Conservation (phyloP, 1,140 invertebrate species). For the Chironomus striatipennis region DNA sequence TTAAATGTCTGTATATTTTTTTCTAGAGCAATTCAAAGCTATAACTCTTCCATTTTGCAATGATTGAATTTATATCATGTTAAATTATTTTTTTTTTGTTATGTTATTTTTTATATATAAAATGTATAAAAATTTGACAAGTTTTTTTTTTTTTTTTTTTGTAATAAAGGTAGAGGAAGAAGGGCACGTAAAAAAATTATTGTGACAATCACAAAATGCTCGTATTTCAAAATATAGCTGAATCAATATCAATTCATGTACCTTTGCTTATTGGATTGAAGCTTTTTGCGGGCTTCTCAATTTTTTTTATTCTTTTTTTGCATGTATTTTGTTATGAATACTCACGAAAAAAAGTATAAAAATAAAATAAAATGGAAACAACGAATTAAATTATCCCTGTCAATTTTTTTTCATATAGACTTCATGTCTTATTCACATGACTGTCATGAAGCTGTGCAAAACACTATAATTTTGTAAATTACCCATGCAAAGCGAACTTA, state of each 20-base stretch:
- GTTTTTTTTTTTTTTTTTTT: too few relatives aligned
- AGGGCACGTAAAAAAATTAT: background rate
- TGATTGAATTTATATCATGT: background rate
- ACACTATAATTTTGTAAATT: conserved; percentile 15
- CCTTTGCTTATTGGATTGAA: background rate
- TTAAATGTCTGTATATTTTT: background rate
- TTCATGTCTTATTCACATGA: conserved; percentile 4
- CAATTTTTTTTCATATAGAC: background rate
- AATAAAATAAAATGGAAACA: background rate
- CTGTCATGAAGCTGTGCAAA: conserved; percentile 6
- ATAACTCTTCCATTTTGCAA: background rate
- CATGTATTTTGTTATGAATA: background rate
- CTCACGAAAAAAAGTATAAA: background rate
- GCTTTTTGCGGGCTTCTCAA: background rate
- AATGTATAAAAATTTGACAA: too few relatives aligned
- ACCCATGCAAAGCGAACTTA: conserved; percentile 6
- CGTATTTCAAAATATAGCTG: background rate
- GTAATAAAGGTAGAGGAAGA: too few relatives aligned
- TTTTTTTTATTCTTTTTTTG: background rate
- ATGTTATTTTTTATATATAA: background rate
- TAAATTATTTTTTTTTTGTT: background rate
- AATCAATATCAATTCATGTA: background rate
- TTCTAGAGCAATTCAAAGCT: too few relatives aligned
- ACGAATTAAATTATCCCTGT: conserved; percentile 13
- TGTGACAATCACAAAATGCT: conserved; percentile 5